Percentiles rank a stretch among this genome's conserved stretches.
These are phyloP conservation scores for Thrips palmi DNA, from an alignment of 1,140 invertebrate genomes.

Conservation along the genomic window DNA sequence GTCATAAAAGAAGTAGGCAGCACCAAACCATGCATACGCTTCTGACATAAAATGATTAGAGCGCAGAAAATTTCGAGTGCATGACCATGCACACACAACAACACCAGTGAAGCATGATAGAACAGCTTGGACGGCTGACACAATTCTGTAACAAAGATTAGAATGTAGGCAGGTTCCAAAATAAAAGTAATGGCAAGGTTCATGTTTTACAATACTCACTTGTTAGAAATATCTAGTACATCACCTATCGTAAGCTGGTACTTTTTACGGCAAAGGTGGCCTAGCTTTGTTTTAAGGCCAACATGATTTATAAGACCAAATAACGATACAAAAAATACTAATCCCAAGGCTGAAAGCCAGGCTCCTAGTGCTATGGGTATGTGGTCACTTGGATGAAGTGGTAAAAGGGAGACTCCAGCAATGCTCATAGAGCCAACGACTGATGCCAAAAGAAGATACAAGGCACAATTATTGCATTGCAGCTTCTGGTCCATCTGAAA, in stretches of 20 bases:
- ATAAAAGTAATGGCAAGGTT: not conserved
- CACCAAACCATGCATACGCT: constrained; percentile 53
- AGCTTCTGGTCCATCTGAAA: no score
- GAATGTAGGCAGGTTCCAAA: not conserved
- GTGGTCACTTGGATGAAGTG: constrained; percentile 24
- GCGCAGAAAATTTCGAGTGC: constrained; percentile 36
- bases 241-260: constrained; percentile 38
- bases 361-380: constrained; percentile 33
- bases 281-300: constrained; percentile 31
- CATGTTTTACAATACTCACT: constrained; percentile 30
- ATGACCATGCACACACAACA: constrained; percentile 40
- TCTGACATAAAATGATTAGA: constrained; percentile 48
- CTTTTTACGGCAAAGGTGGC: constrained; percentile 32
- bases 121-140: constrained; percentile 43
- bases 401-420: no score
- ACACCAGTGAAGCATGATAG: constrained; percentile 40
- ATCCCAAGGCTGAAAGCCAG: constrained; percentile 32
- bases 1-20: constrained; percentile 58
- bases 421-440: no score
- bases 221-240: constrained; percentile 46
- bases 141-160: constrained; percentile 29
- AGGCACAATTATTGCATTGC: no score
- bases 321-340: constrained; percentile 39
- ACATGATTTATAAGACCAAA: constrained; percentile 38
- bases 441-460: no score